phyloP scores from a whole-genome alignment of 2,888 invertebrate genomes.

The Nemotelus pantherinus region DNA sequence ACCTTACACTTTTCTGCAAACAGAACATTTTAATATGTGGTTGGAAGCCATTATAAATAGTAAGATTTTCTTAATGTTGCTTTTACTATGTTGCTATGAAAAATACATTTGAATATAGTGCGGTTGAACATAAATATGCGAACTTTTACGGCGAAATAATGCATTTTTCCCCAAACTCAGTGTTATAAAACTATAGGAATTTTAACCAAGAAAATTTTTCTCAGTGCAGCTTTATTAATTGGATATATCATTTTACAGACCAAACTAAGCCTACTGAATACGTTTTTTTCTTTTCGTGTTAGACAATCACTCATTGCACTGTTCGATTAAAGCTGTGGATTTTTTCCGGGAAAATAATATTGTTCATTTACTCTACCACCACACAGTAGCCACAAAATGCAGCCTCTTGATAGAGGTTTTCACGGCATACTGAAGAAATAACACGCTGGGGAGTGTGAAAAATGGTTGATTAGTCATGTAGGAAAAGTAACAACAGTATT shows the following conservation, averaged over 20 bases:
- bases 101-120: too few species aligned
- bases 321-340: constrained; percentile 11
- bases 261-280: neutral
- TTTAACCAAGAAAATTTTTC: too few species aligned
- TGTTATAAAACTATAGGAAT: too few species aligned
- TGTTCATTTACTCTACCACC: constrained; percentile 31
- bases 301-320: neutral
- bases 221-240: constrained; percentile 35
- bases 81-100: too few species aligned
- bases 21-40: too few species aligned
- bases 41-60: too few species aligned
- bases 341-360: constrained; percentile 29
- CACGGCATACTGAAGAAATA: constrained; percentile 15
- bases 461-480: neutral
- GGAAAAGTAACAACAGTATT: neutral
- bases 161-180: too few species aligned
- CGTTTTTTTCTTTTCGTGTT: neutral
- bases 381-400: constrained; percentile 34
- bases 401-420: constrained; percentile 31
- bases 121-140: too few species aligned
- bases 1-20: too few species aligned
- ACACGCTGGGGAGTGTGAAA: constrained; percentile 1
- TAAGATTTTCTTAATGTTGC: too few species aligned
- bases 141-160: too few species aligned
- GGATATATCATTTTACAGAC: neutral